Evolutionary conservation across 2,888 invertebrate genomes (phyloP), one percentile per base, ranked within the genome.

Genomic region (Hydraecia micacea): DNA sequence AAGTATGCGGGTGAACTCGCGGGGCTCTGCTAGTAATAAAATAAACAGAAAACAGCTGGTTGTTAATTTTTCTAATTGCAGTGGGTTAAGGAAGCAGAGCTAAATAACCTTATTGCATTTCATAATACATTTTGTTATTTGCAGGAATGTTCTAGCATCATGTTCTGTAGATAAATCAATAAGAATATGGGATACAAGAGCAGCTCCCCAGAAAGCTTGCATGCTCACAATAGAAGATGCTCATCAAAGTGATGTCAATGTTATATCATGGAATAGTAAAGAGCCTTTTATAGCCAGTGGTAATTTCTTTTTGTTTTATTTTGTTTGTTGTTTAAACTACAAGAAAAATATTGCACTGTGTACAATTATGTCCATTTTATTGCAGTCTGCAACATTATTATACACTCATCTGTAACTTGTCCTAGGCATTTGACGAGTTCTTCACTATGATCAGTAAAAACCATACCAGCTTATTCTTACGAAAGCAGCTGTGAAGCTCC

Each of bases 161-260:
- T 99, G 99, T 95, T 99, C 99, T 42, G 98, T 98, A 5, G 99
- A 99, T 92, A 98, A 98, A 96, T 98, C 98, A 83, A 98, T 99
- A 86, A 98, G 99, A 90, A 98, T 99, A 92, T 99, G 99, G 99
- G 99, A 99, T 94, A 98, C 98, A 13, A 97, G 99, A 92, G 98
- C 98, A 3, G 97, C 98, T 8, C 98, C 99, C 0, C 97, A 97
- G 75, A 98, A 99, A 92, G 99, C 99, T 0, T 99, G 99, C 92
- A 99, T 99, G 98, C 94, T 99, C 68, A 98, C 98, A 0, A 98
- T 98, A 72, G 97, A 98, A 62, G 97, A 98, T 90, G 99, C 99
- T 8, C 99, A 99, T 94, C 97, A 98, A 80, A 98, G 98, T 89
- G 99, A 99, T 94, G 98, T 99, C 4, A 99, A 99, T 97, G 99